Conservation (phyloP, 1,140 invertebrate species). For the Tribolium castaneum region DNA sequence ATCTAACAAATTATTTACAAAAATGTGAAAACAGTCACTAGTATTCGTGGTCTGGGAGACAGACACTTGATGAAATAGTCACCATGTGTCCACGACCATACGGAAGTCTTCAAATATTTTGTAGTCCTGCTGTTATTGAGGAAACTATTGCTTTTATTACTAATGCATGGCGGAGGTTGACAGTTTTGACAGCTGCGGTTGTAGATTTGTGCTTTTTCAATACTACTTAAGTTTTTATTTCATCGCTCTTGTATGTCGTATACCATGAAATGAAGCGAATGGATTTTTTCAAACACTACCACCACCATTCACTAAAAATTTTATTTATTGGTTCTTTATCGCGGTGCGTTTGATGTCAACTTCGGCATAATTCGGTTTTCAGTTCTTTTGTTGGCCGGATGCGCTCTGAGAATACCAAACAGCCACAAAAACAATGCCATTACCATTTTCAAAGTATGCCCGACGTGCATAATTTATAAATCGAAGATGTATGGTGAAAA, state of each 20-base stretch:
- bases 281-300: neutral
- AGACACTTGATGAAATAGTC: too few species aligned
- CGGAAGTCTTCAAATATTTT: neutral
- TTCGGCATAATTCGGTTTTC: conserved; percentile 39
- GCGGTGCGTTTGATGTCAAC: conserved; percentile 27
- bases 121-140: neutral
- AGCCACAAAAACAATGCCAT: conserved; percentile 38
- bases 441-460: conserved; percentile 38
- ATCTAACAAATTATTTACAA: too few species aligned
- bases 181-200: conserved; percentile 18
- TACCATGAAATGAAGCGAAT: neutral
- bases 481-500: conserved; percentile 23
- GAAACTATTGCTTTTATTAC: conserved; percentile 15
- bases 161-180: conserved; percentile 3
- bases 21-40: too few species aligned
- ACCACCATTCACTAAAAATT: neutral
- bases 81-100: neutral
- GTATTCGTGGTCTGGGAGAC: too few species aligned
- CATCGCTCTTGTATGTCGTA: neutral
- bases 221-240: conserved; percentile 16
- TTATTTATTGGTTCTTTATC: conserved; percentile 24
- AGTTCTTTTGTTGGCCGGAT: conserved; percentile 37
- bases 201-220: neutral
- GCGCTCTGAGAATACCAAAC: conserved; percentile 35
- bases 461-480: conserved; percentile 40